Evolutionary conservation across 2,797 vertebrate genomes (phyloP), one percentile per base, ranked within the genome.

Genomic region (Enteromius unitaeniatus): DNA sequence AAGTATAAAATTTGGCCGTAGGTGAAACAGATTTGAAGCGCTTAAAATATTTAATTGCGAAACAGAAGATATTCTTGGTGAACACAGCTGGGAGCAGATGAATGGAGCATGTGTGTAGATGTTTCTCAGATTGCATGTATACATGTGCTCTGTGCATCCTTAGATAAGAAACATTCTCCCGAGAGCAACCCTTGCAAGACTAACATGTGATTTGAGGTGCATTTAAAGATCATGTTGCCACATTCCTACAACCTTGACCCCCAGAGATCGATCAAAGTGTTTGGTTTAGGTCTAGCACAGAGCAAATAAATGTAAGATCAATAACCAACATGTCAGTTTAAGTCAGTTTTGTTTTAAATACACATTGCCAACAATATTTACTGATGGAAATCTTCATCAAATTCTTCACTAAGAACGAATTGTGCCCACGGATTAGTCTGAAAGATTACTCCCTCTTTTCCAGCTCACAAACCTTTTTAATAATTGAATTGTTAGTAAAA

Each of bases 61-160:
- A 37, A 51, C 62, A 37, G 60, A 67, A 78, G 40, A n/a, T 60
- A 31, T 73, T 55, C 26, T 69, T 14, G 5, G 4, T 55, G 34
- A 37, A 58, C 34, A 21, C 65, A 69, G 49, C 51, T 58, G 51
- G 79, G 51, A 70, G 67, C 51, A 72, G 17, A 81, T 45, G 75
- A 62, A 37, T 45, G 15, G 15, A 62, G 55, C 28, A n/a, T 67
- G 45, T 37, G 60, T 67, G 60, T 51, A 6, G 47, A 53, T 55
- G 21, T 62, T 81, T 47, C 42, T 82, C 79, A 28, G 49, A 80
- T 80, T 70, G 6, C 34, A 58, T 55, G 21, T 69, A 13, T 13
- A 37, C 28, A 67, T 42, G 55, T 4, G 34, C n/a, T 45, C 49
- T 80, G 47, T 58, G n/a, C 65, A 14, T 76, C n/a, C 58, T 78